Base-by-base conservation (phyloP, 2,113 vertebrate species). In the Lophotis ruficrista region DNA sequence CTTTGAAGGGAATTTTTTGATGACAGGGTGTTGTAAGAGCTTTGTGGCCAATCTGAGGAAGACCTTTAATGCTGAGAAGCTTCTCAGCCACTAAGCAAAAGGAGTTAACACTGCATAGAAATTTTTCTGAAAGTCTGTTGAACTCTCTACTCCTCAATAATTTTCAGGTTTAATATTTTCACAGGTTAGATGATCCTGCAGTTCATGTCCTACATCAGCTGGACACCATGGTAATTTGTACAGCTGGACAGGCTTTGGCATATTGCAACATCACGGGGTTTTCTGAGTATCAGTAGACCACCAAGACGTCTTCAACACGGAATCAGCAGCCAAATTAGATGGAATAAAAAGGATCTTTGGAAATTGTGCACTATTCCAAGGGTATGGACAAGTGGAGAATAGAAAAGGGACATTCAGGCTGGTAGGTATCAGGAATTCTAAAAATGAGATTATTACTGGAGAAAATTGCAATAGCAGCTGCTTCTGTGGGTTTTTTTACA, bases 131-230 rank as follows among this genome's bases (percentile, higher is more conserved):
- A 69, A 79, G 25, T 41, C 50, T 91, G 25, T 33, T 83, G 33
- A 91, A 45, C 8, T 68, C 37, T 2, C 17, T 58, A 41, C 6
- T 80, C 81, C 57, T 78, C 22, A 70, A 4, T 8, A 43, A 62
- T 21, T 71, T 65, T 87, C 33, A 66, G 50, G 19, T 73, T 61
- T 61, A 69, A 1, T 43, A 72, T 83, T 80, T 86, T 61, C 58
- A 61, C 0, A 1, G 38, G 22, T 12, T 25, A 45, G 50, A 45
- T 1, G 1, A 71, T 65, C 8, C 8, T 37, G 19, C 24, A 73
- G 30, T 54, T 90, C 64, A n/a, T 37, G 41, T 18, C 19, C 47
- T 28, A 5, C 30, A 43, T 35, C 48, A 81, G 33, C 65, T 35
- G n/a, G 41, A 61, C 72, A 62, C 13, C 30, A 64, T 0, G 1